These are phyloP conservation scores for Psammodynastes pulverulentus DNA, from an alignment of 2,113 vertebrate species.

Conservation along the genomic window DNA sequence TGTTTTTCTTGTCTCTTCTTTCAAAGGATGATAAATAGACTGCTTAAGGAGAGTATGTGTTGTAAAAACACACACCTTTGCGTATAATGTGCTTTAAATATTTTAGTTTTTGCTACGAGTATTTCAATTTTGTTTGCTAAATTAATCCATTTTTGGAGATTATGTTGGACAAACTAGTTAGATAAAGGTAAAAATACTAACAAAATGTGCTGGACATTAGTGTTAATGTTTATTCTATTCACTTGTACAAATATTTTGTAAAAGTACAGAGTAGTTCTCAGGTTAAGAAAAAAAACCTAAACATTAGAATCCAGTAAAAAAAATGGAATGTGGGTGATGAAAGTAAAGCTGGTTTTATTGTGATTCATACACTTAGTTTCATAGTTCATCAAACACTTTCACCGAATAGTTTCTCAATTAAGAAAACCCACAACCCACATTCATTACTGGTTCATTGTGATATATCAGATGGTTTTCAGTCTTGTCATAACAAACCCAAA, in stretches of 20 bases:
- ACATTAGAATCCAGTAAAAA: neutral
- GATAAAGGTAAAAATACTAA: neutral
- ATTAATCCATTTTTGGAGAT: neutral
- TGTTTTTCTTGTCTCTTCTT: constrained; percentile 73
- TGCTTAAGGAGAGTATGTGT: constrained; percentile 70
- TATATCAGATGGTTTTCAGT: neutral
- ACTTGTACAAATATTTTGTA: neutral
- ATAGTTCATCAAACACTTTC: neutral
- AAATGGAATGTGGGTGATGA: neutral
- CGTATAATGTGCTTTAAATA: constrained; percentile 72
- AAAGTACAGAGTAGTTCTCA: neutral
- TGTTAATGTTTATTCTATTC: neutral
- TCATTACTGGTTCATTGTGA: neutral
- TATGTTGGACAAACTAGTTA: neutral
- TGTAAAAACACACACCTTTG: constrained; percentile 80
- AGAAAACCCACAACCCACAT: neutral
- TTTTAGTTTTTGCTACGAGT: constrained; percentile 66
- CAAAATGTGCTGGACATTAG: neutral
- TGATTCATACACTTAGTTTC: neutral
- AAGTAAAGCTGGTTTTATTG: neutral
- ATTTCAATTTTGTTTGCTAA: constrained; percentile 29
- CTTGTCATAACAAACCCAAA: neutral
- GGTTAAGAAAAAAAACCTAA: neutral
- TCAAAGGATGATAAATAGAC: constrained; percentile 84
- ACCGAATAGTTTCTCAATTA: neutral